These are phyloP conservation scores for Etia nguti DNA, from an alignment of 2,113 vertebrate species.

Conservation along the genomic window DNA sequence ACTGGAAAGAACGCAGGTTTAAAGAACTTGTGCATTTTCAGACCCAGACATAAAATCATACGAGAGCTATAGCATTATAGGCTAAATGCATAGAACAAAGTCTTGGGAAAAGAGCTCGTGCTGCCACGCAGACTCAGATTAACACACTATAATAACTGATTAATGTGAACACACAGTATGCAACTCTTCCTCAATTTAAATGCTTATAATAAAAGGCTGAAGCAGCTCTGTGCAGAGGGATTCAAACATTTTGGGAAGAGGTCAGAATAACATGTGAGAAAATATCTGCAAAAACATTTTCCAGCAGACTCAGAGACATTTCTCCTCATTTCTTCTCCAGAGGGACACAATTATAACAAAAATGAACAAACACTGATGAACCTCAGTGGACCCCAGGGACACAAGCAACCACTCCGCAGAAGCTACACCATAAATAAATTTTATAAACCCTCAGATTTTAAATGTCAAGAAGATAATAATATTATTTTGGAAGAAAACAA, in stretches of 20 bases:
- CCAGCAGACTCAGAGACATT: rapidly evolving
- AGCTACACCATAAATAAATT: background rate
- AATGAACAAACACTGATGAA: background rate
- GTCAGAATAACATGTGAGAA: background rate
- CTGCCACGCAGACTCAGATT: background rate
- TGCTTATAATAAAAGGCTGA: too few relatives aligned
- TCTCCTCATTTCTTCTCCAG: background rate
- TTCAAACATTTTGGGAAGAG: background rate
- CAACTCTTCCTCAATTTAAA: rapidly evolving
- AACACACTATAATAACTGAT: background rate
- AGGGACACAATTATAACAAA: background rate
- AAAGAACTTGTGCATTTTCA: background rate
- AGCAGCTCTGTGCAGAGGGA: background rate
- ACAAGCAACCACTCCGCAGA: background rate
- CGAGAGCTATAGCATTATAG: background rate
- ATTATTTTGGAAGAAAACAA: background rate
- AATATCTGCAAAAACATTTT: background rate
- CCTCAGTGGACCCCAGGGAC: background rate
- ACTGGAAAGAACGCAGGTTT: background rate
- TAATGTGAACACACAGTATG: background rate
- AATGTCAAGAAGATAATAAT: background rate
- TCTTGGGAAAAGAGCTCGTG: background rate
- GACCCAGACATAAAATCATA: rapidly evolving
- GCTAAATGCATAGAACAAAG: background rate
- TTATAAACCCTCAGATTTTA: background rate